Base-by-base conservation (phyloP, 2,113 vertebrate species). In the Dasyornis broadbenti region DNA sequence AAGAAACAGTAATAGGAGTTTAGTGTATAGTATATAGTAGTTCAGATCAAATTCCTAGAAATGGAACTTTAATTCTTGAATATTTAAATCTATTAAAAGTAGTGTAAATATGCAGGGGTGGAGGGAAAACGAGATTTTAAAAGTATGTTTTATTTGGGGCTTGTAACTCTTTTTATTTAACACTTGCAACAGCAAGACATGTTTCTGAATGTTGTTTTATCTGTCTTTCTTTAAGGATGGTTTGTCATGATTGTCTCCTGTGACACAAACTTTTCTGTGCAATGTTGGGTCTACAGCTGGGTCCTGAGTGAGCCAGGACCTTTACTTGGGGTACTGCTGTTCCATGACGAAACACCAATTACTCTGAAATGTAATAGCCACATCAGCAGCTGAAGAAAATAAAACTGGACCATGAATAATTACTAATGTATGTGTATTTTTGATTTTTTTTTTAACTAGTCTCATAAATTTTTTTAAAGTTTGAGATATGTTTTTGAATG, bases 311-410 rank as follows among this genome's bases (percentile, higher is more conserved):
- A 80, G 23, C 15, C 44, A 39, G 37, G 28, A 57, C 1, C 0
- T 66, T 56, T 21, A 17, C 19, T 57, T 40, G 31, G 19, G 24
- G 4, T 44, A 22, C 0, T 31, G 1, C 8, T 3, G 0, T 40
- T 87, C 65, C 45, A 40, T 33, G 54, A 56, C 27, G 27, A 80
- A 89, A 68, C 11, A 30, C 44, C 44, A 76, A 7, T 60, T 89
- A 85, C 7, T 21, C 52, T 90, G 85, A 84, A 82, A 75, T 37
- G 31, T 31, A 77, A 77, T 17, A 82, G 33, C 42, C 65, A 64
- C 47, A 54, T 66, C 56, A 66, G 42, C 78, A 87, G 56, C 73
- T 84, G 73, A 90, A 88, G 56, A 79, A 94, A 94, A 75, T 66
- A 85, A 70, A 75, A 82, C 50, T 33, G 31, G 30, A 63, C 42